Percentiles rank a stretch among this genome's conserved stretches.
phyloP scores from a whole-genome alignment of 2,888 invertebrate species.

The Alentia gelatinosa region DNA sequence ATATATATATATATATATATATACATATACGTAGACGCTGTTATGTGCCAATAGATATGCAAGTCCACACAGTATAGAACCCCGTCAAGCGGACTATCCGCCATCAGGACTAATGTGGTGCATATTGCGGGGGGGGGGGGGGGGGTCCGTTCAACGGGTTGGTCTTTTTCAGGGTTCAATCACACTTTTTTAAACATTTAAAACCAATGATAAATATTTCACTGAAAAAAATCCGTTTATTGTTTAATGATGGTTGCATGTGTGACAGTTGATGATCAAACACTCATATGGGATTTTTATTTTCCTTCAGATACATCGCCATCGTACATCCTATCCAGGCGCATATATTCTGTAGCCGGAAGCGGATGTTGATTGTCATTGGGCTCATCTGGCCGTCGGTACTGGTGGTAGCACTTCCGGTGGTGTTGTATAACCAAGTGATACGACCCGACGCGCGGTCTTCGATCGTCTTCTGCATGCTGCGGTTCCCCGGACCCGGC shows the following conservation, averaged over 20 bases:
- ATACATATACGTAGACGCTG: neutral
- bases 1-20: neutral
- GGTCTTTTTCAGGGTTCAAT: too few relatives aligned
- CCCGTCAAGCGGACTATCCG: too few relatives aligned
- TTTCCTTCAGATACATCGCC: conserved; percentile 78
- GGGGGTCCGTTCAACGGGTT: too few relatives aligned
- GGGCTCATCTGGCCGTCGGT: conserved; percentile 79
- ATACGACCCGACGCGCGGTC: conserved; percentile 40
- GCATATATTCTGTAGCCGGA: conserved; percentile 79
- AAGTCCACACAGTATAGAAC: too few relatives aligned
- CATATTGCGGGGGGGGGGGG: too few relatives aligned
- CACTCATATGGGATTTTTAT: too few relatives aligned
- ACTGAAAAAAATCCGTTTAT: too few relatives aligned
- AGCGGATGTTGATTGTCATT: conserved; percentile 76
- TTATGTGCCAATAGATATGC: neutral
- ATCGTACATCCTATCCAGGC: conserved; percentile 81
- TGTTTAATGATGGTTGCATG: too few relatives aligned
- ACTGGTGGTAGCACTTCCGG: conserved; percentile 75
- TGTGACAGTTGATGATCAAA: too few relatives aligned
- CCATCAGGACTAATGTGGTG: too few relatives aligned
- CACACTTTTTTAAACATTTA: too few relatives aligned
- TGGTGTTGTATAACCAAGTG: conserved; percentile 75
- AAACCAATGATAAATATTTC: too few relatives aligned
- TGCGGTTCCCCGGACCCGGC: conserved; percentile 72
- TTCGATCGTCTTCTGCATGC: conserved; percentile 72